phyloP scores from a whole-genome alignment of 2,113 vertebrate species.

The Chlamydotis undulata region DNA sequence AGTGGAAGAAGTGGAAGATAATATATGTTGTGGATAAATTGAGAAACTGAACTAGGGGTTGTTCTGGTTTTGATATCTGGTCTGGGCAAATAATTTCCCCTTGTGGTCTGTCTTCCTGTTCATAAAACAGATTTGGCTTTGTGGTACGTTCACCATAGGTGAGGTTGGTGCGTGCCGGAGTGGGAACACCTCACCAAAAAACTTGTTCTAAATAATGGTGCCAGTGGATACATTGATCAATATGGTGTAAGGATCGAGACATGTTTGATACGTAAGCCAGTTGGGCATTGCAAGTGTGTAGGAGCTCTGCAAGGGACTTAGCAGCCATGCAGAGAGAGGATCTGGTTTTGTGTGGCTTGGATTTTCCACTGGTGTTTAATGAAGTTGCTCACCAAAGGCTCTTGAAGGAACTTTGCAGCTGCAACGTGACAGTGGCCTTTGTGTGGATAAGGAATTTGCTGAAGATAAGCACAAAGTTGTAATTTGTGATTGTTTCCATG shows the following conservation, averaged over 20 bases:
- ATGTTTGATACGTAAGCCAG: not conserved
- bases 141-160: not conserved
- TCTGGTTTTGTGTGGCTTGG: not conserved
- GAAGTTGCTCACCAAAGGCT: not conserved
- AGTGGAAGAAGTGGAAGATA: not conserved
- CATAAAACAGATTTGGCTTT: not conserved
- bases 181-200: not conserved
- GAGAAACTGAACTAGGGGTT: not conserved
- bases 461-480: not conserved
- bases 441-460: not conserved
- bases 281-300: not conserved
- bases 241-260: not conserved
- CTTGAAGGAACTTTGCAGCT: not conserved
- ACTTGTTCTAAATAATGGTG: not conserved
- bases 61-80: not conserved
- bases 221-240: not conserved
- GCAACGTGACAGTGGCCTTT: not conserved
- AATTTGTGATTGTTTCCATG: accelerated
- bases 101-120: not conserved
- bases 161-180: not conserved
- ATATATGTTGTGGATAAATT: not conserved
- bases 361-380: not conserved
- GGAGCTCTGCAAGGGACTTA: not conserved
- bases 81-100: not conserved
- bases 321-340: not conserved